Conservation (phyloP, 2,113 vertebrate genomes). For the Chaetodon auriga region DNA sequence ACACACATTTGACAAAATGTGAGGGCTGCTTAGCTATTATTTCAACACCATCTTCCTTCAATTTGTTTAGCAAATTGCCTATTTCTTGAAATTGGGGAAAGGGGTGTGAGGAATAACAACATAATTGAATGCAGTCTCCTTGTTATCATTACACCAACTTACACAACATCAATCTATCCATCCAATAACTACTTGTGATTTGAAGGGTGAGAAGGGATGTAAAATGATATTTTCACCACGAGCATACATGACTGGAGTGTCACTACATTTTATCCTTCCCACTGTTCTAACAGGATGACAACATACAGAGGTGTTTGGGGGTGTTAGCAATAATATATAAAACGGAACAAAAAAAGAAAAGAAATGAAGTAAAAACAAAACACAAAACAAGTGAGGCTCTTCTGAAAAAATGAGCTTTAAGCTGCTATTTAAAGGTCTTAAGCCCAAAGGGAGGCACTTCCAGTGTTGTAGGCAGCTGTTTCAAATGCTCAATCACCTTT, state of each 20-base stretch:
- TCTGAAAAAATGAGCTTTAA: background rate
- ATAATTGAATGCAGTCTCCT: constrained; percentile 20
- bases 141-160: constrained; percentile 16
- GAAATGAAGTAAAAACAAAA: background rate
- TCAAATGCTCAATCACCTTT: constrained; percentile 26
- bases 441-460: constrained; percentile 1
- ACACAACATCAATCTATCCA: background rate
- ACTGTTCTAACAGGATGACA: constrained; percentile 7
- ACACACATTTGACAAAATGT: constrained; percentile 25
- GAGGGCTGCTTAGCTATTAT: constrained; percentile 28
- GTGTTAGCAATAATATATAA: background rate
- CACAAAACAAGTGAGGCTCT: constrained; percentile 7
- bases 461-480: background rate
- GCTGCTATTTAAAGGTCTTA: constrained; percentile 5
- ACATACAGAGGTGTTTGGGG: background rate
- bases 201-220: background rate
- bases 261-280: background rate
- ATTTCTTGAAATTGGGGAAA: constrained; percentile 22
- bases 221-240: background rate
- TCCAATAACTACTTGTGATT: background rate
- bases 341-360: background rate
- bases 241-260: background rate
- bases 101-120: constrained; percentile 17
- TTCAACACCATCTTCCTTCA: background rate
- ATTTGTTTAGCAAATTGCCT: constrained; percentile 24